Conservation (phyloP, 2,888 invertebrate genomes). For the Netelia virgata region DNA sequence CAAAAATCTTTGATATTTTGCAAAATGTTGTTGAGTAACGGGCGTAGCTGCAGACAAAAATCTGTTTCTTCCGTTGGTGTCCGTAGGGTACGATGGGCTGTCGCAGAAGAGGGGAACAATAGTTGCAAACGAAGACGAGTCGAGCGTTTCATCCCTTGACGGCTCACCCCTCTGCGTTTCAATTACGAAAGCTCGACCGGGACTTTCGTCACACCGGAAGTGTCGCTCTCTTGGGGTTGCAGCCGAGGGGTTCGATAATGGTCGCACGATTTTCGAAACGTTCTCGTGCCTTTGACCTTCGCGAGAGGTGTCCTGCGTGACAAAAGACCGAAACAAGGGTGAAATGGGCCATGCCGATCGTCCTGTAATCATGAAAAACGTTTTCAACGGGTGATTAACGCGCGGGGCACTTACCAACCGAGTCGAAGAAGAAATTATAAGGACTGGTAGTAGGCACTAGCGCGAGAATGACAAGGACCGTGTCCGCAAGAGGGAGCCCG, state of each 20-base stretch:
- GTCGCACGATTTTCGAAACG: background rate
- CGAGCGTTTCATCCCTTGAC: constrained; percentile 60
- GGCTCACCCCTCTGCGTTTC: constrained; percentile 67
- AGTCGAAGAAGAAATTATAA: background rate
- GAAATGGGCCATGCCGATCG: constrained; percentile 15
- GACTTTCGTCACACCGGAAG: constrained; percentile 62
- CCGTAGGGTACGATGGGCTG: background rate
- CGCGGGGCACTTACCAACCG: background rate
- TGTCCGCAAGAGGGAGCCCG: background rate
- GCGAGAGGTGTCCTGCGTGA: background rate
- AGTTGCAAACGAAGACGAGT: constrained; percentile 70
- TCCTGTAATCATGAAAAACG: constrained; percentile 45
- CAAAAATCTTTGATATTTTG: background rate
- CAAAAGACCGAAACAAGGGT: constrained; percentile 17
- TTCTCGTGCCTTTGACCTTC: constrained; percentile 11
- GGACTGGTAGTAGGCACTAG: constrained; percentile 2
- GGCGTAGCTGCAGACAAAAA: constrained; percentile 2
- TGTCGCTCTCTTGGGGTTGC: constrained; percentile 48
- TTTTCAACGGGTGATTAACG: constrained; percentile 34
- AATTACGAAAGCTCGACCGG: constrained; percentile 67
- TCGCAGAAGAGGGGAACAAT: constrained; percentile 60
- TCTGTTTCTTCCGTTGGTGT: background rate
- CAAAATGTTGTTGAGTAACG: constrained; percentile 24
- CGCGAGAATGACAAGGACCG: constrained; percentile 42
- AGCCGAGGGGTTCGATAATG: constrained; percentile 24